Percentiles rank a stretch among this genome's conserved stretches.
These are phyloP conservation scores for Python bivittatus DNA, from an alignment of 2,113 vertebrate genomes.

Conservation along the genomic window DNA sequence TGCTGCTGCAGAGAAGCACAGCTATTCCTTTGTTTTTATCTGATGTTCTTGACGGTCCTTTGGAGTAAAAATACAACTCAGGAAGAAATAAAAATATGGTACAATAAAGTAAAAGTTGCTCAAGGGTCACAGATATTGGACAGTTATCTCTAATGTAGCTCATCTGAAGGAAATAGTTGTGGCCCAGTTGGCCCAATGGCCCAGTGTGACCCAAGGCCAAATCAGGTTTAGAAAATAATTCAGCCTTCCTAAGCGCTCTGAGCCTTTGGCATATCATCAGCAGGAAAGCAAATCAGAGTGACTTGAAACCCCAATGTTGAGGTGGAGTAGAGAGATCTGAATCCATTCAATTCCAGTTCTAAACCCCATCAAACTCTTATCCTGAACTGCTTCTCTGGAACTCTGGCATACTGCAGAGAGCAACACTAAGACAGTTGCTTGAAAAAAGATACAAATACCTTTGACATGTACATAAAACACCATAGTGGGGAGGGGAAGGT, in stretches of 20 bases:
- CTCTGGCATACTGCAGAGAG: background rate
- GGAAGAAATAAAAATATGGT: slow-evolving; percentile 54
- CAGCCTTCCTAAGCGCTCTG: background rate
- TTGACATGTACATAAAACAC: background rate
- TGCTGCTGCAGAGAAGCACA: background rate
- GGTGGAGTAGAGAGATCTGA: background rate
- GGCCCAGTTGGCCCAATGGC: background rate
- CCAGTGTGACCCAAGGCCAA: background rate
- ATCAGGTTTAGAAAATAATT: background rate
- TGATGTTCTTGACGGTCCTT: background rate
- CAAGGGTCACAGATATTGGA: slow-evolving; percentile 54
- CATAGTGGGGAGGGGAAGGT: background rate
- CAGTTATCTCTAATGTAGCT: slow-evolving; percentile 49
- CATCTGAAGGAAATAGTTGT: slow-evolving; percentile 47
- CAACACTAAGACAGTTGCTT: background rate
- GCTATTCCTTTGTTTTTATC: background rate
- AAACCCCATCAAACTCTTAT: background rate
- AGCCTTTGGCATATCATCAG: background rate
- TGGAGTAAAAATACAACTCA: slow-evolving; percentile 32
- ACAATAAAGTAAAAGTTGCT: slow-evolving; percentile 36
- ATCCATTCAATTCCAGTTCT: background rate
- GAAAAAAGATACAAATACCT: background rate
- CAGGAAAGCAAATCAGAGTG: background rate
- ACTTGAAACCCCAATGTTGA: background rate
- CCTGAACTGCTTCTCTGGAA: background rate